phyloP scores from a whole-genome alignment of 1,140 invertebrate genomes.

The Branchinecta lynchi region DNA sequence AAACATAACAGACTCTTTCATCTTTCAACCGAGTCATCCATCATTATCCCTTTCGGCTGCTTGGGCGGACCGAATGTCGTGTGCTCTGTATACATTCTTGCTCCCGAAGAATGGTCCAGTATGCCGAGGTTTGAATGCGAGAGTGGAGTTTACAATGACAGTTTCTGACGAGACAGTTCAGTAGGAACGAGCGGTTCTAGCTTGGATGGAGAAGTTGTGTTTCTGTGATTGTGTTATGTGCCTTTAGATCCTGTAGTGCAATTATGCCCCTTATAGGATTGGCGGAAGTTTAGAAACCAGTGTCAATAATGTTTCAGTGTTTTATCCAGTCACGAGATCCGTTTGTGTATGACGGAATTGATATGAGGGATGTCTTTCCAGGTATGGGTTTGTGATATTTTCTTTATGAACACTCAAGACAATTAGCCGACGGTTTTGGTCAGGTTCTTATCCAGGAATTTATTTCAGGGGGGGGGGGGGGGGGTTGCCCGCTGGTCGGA shows the following conservation, averaged over 20 bases:
- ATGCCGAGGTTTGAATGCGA: not conserved
- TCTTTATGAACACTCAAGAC: no score
- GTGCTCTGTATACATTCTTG: no score
- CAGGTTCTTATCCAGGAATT: no score
- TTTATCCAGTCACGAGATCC: not conserved
- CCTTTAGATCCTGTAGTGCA: not conserved
- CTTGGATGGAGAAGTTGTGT: not conserved
- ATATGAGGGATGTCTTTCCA: slow-evolving; percentile 11
- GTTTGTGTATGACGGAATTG: not conserved
- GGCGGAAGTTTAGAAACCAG: no score
- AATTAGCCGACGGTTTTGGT: no score
- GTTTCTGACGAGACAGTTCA: not conserved
- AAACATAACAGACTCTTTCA: no score
- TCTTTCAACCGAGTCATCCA: no score
- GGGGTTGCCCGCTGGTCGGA: no score
- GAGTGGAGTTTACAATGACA: not conserved
- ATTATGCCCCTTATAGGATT: not conserved
- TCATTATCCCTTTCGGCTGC: no score
- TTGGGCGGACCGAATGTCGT: no score
- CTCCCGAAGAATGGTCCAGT: not conserved
- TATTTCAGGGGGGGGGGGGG: no score
- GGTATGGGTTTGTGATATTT: not conserved
- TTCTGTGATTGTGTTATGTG: not conserved
- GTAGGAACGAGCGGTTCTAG: not conserved
- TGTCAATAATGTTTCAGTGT: slow-evolving; percentile 1